Percentiles rank a stretch among this genome's conserved stretches.
Conservation (phyloP, 2,888 invertebrate species). For the Pristionchus exspectatus region DNA sequence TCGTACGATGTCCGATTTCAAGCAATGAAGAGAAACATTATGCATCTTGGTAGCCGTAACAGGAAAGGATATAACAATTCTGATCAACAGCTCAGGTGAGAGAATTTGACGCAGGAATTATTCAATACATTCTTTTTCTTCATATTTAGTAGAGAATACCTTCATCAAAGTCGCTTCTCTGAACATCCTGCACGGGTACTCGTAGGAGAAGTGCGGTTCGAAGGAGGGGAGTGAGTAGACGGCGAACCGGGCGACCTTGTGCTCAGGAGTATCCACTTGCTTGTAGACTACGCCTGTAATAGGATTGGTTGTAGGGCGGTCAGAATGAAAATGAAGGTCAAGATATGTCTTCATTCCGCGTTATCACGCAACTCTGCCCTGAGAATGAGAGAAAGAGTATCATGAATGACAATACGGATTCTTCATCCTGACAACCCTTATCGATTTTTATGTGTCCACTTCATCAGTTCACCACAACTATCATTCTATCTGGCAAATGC, state of each 20-base stretch:
- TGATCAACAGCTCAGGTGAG: too few relatives aligned
- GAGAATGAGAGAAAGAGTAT: too few relatives aligned
- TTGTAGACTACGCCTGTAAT: conserved; percentile 65
- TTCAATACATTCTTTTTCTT: too few relatives aligned
- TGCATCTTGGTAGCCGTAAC: too few relatives aligned
- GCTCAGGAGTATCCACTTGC: conserved; percentile 74
- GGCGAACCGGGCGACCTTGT: conserved; percentile 71
- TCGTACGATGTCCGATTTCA: too few relatives aligned
- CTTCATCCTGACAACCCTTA: not conserved
- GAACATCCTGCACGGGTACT: conserved; percentile 73
- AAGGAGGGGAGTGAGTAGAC: conserved; percentile 67
- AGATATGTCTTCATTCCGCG: too few relatives aligned
- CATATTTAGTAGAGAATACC: conserved; percentile 54
- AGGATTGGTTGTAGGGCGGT: not conserved
- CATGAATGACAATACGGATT: too few relatives aligned
- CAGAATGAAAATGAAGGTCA: too few relatives aligned
- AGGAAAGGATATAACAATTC: too few relatives aligned
- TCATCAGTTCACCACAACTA: not conserved
- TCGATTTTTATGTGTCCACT: not conserved
- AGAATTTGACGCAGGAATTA: too few relatives aligned
- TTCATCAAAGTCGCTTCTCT: conserved; percentile 68
- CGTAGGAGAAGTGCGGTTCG: conserved; percentile 69
- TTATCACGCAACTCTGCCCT: too few relatives aligned
- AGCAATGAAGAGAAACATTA: too few relatives aligned
- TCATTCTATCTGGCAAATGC: not conserved